Conservation (phyloP, 2,888 invertebrate genomes). For the Dascillus cervinus region DNA sequence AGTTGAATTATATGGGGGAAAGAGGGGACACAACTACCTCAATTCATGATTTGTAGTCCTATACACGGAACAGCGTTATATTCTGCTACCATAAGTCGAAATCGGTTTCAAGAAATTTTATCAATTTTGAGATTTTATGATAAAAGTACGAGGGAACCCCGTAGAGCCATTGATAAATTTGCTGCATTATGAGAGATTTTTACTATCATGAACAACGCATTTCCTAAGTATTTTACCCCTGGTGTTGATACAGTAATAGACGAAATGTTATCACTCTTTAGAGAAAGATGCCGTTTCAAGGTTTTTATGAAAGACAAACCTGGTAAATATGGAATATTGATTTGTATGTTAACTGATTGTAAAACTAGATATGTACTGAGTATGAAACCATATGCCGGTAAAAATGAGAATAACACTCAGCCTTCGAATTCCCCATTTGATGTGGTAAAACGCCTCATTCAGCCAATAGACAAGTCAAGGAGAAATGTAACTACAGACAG, state of each 20-base stretch:
- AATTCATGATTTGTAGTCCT: conserved; percentile 1
- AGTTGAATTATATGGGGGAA: no score
- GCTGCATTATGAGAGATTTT: conserved; percentile 1
- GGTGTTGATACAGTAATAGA: background rate
- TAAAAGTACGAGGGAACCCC: background rate
- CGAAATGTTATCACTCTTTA: conserved; percentile 1
- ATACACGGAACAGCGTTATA: background rate
- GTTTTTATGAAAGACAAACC: conserved; percentile 1
- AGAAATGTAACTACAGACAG: conserved; percentile 1
- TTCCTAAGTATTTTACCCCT: background rate
- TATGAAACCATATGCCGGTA: background rate
- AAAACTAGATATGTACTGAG: background rate
- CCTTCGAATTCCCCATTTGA: no score
- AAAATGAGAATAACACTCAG: no score
- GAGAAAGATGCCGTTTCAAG: conserved; percentile 1
- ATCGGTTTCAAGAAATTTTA: background rate
- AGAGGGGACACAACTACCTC: no score
- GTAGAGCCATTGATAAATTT: background rate
- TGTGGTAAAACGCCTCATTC: conserved; percentile 1
- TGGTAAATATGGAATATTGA: conserved; percentile 1
- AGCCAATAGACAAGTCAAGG: conserved; percentile 1
- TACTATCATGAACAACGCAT: background rate
- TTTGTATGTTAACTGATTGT: background rate
- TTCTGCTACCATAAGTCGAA: conserved; percentile 1
- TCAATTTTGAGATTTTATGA: conserved; percentile 1